Evolutionary conservation across 2,888 invertebrate species (phyloP).

Genomic region (Odiellus spinosus): DNA sequence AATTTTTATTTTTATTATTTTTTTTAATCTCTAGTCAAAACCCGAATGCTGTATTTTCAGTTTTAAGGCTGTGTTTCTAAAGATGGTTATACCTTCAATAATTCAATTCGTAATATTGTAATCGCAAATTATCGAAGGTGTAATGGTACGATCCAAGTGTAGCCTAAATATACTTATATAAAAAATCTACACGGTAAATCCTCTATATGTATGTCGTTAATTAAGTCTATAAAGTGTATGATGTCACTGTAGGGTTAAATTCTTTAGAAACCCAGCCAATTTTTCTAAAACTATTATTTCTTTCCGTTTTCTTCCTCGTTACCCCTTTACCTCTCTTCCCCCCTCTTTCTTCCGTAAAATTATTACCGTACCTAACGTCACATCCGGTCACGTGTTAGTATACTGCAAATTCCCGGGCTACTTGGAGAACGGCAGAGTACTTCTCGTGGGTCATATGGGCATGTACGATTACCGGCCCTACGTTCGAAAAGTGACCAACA

Average conservation of each 20-base stretch:
- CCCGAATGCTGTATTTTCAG: neutral
- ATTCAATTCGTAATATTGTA: too few relatives aligned
- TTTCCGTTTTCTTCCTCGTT: neutral
- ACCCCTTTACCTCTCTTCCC: constrained; percentile 9
- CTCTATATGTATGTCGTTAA: too few relatives aligned
- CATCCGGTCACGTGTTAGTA: constrained; percentile 34
- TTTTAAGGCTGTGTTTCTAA: neutral
- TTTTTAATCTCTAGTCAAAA: neutral
- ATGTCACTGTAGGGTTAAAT: too few relatives aligned
- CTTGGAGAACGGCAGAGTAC: constrained; percentile 71
- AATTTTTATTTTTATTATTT: constrained; percentile 27
- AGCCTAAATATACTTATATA: too few relatives aligned
- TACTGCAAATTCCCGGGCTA: constrained; percentile 86
- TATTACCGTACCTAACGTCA: too few relatives aligned
- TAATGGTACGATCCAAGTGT: too few relatives aligned
- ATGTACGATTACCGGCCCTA: constrained; percentile 87
- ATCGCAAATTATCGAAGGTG: too few relatives aligned
- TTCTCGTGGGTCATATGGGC: constrained; percentile 88
- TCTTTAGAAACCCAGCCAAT: too few relatives aligned
- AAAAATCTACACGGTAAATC: too few relatives aligned
- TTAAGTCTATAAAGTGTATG: too few relatives aligned
- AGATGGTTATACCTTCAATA: too few relatives aligned
- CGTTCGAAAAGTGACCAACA: constrained; percentile 67
- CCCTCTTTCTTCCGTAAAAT: neutral
- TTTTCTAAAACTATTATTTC: neutral